Evolutionary conservation across 2,888 invertebrate species (phyloP).

Genomic region (Eristalinus sepulchralis): DNA sequence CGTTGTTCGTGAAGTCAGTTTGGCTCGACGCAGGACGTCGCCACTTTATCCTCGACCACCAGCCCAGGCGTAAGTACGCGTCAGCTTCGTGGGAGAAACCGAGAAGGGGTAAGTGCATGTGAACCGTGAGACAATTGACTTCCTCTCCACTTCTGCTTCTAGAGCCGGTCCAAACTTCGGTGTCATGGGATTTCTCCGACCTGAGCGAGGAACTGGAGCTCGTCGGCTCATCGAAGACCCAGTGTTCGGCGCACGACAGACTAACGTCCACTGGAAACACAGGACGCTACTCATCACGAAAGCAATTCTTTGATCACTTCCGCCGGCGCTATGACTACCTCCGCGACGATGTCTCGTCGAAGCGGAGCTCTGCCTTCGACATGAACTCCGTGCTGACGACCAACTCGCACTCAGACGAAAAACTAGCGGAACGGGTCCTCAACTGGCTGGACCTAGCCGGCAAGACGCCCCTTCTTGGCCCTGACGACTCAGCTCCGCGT

Average conservation of each 20-base stretch:
- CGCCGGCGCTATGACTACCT: slow-evolving; percentile 70
- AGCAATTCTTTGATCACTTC: slow-evolving; percentile 67
- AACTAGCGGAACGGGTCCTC: slow-evolving; percentile 87
- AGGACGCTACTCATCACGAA: slow-evolving; percentile 52
- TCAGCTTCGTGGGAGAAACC: slow-evolving; percentile 15
- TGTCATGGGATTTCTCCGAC: slow-evolving; percentile 45
- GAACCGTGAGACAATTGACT: background rate
- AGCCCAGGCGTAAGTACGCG: slow-evolving; percentile 74
- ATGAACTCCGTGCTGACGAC: slow-evolving; percentile 62
- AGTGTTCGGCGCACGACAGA: slow-evolving; percentile 6
- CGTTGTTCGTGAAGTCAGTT: slow-evolving; percentile 84
- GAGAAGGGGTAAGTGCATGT: slow-evolving; percentile 51
- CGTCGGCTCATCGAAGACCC: slow-evolving; percentile 72
- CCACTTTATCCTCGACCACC: slow-evolving; percentile 79
- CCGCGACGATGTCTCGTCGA: slow-evolving; percentile 73
- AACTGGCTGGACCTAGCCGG: slow-evolving; percentile 91
- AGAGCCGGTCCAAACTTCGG: slow-evolving; percentile 54
- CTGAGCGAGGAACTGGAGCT: slow-evolving; percentile 55
- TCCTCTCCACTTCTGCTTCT: background rate
- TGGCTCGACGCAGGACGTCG: slow-evolving; percentile 83
- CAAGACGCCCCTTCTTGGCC: slow-evolving; percentile 78
- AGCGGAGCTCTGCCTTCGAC: slow-evolving; percentile 77
- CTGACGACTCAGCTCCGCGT: background rate
- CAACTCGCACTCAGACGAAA: slow-evolving; percentile 77
- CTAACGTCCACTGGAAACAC: slow-evolving; percentile 35